Evolutionary conservation across 2,797 vertebrate species (phyloP), one percentile per base, ranked within the genome.

Genomic region (Crypturellus tataupa): DNA sequence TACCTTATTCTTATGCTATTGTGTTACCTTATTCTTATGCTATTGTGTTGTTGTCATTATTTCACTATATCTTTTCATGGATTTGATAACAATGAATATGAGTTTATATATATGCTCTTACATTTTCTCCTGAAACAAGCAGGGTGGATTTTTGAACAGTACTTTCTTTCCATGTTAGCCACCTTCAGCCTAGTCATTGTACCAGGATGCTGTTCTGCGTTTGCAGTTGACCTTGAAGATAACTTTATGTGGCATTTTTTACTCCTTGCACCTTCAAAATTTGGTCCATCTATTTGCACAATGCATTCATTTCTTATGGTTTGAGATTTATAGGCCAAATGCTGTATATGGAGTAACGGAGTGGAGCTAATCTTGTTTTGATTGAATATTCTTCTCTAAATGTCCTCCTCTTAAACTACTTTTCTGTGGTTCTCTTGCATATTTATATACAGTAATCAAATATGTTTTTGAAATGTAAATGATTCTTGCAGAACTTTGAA

Each of bases 381-480:
- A 42, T 37, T 62, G 78, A 92, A 64, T 59, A 35, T 67, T 84
- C 55, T 65, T 95, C 24, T 80, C 93, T 25, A 76, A 76, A 51
- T 17, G 9, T 53, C 10, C 84, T 93, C 73, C 53, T 55, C 92
- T 92, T 93, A 77, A 88, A 73, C 27, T 87, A 39, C 6, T 11
- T 80, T 91, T 93, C 68, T 92, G 13, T 37, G 33, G 8, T 11
- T 55, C 12, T 90, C 49, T 81, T 93, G 81, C 80, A 70, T 84
- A 89, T 95, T 94, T 87, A 89, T 91, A 62, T 37, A 70, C 24
- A 73, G 42, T 29, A 89, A 92, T 77, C 64, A 87, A 76, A 87
- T 70, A 23, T 3, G 39, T 0, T 55, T 94, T 91, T 94, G 67
- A 94, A 94, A 76, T 84, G 37, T 73, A 84, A 91, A 93, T 81